Conservation (phyloP, 1,140 invertebrate genomes). For the Nymphalis io region DNA sequence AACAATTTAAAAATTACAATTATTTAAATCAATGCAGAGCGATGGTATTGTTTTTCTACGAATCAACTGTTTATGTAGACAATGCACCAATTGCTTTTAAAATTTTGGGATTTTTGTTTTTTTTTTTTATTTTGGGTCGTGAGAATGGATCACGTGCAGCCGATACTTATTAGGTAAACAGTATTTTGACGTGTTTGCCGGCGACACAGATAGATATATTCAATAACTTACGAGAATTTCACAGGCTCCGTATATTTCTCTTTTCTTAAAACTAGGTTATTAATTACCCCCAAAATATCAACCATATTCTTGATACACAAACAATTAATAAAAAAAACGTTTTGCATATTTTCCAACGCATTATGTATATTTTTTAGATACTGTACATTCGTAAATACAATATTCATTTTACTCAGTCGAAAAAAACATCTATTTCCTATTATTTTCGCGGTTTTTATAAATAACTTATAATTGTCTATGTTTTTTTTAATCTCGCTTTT, state of each 20-base stretch:
- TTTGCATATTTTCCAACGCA: no score
- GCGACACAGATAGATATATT: slow-evolving; percentile 43
- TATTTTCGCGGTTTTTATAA: no score
- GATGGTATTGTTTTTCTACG: slow-evolving; percentile 18
- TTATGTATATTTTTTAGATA: no score
- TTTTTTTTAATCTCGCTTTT: no score
- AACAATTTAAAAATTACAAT: background rate
- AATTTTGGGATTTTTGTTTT: slow-evolving; percentile 66
- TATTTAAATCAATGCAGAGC: background rate
- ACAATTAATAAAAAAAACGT: no score
- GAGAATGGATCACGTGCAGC: slow-evolving; percentile 71
- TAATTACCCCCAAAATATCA: background rate
- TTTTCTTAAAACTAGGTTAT: background rate
- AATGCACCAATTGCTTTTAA: slow-evolving; percentile 64
- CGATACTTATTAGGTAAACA: slow-evolving; percentile 73
- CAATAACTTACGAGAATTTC: slow-evolving; percentile 27
- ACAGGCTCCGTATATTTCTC: slow-evolving; percentile 1
- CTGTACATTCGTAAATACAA: no score
- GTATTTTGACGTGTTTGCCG: slow-evolving; percentile 55
- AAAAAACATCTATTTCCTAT: no score
- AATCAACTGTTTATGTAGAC: slow-evolving; percentile 63
- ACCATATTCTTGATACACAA: no score
- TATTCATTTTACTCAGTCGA: no score
- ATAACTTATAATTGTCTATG: no score
- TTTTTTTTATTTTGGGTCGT: slow-evolving; percentile 67